Evolutionary conservation across 1,140 invertebrate species (phyloP).

Genomic region (Drosophila takahashii): DNA sequence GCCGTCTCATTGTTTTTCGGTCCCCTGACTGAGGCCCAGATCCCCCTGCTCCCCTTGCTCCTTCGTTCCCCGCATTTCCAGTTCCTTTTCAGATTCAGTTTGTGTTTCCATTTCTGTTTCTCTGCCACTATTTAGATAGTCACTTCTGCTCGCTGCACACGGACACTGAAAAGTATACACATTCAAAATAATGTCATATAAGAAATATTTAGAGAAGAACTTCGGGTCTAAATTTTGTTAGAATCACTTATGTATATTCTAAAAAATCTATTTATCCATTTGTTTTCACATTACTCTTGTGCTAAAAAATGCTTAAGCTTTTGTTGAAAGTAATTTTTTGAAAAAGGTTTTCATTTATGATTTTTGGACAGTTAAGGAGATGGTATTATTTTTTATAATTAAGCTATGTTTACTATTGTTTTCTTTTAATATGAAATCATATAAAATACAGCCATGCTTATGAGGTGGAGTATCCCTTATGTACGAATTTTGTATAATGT

Average conservation of each 20-base stretch:
- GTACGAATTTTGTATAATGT: conserved; percentile 13
- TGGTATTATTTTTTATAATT: too few relatives aligned
- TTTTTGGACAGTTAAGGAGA: too few relatives aligned
- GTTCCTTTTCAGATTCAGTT: conserved; percentile 12
- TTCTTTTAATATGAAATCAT: too few relatives aligned
- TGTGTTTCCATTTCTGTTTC: conserved; percentile 39
- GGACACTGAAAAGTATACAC: background rate
- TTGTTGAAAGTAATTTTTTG: too few relatives aligned
- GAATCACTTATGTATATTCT: too few relatives aligned
- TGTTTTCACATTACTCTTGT: too few relatives aligned
- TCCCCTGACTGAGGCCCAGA: conserved; percentile 22
- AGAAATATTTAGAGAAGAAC: background rate
- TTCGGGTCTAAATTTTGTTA: too few relatives aligned
- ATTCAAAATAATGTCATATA: background rate
- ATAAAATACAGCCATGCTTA: background rate
- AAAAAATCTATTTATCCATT: too few relatives aligned
- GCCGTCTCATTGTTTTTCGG: conserved; percentile 72
- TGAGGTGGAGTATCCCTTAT: background rate
- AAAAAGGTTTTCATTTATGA: too few relatives aligned
- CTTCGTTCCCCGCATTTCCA: background rate
- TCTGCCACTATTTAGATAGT: conserved; percentile 41
- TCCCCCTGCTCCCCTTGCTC: background rate
- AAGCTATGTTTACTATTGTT: too few relatives aligned
- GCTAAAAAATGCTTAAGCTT: too few relatives aligned
- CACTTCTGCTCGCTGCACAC: conserved; percentile 39